Conservation (phyloP, 2,888 invertebrate genomes). For the Globia sparganii region DNA sequence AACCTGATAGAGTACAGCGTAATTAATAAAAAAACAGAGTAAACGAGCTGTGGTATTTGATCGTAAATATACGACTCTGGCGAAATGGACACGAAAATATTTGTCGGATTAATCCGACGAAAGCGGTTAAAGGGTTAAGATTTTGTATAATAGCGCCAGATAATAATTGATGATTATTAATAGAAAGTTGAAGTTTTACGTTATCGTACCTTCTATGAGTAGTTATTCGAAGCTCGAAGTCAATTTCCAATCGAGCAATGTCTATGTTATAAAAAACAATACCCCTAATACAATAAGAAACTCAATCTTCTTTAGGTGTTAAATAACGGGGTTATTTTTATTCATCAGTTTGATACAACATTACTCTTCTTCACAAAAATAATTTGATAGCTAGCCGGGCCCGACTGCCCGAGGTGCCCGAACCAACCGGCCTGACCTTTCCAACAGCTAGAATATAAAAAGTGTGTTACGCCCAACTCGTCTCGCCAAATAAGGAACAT, state of each 20-base stretch:
- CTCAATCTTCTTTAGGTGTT: slow-evolving; percentile 38
- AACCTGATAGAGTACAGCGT: no score
- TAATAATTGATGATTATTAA: not conserved
- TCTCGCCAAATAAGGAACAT: slow-evolving; percentile 67
- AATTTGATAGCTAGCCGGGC: slow-evolving; percentile 45
- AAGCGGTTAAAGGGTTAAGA: no score
- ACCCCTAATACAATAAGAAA: slow-evolving; percentile 9
- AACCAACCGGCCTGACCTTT: slow-evolving; percentile 56
- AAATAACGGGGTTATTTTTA: slow-evolving; percentile 49
- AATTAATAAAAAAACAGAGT: no score
- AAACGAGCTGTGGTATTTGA: no score
- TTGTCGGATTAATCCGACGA: no score
- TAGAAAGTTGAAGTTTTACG: not conserved
- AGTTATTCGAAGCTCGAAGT: not conserved
- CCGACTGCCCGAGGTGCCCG: slow-evolving; percentile 13
- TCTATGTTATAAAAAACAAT: slow-evolving; percentile 15
- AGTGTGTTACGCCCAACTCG: slow-evolving; percentile 64
- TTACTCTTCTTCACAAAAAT: slow-evolving; percentile 51
- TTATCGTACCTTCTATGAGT: not conserved
- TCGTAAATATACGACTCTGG: no score
- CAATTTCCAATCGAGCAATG: not conserved
- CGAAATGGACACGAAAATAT: no score
- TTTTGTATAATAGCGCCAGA: not conserved
- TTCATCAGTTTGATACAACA: slow-evolving; percentile 43
- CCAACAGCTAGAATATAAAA: slow-evolving; percentile 61